Evolutionary conservation across 1,140 invertebrate genomes (phyloP).

Genomic region (Cepaea nemoralis): DNA sequence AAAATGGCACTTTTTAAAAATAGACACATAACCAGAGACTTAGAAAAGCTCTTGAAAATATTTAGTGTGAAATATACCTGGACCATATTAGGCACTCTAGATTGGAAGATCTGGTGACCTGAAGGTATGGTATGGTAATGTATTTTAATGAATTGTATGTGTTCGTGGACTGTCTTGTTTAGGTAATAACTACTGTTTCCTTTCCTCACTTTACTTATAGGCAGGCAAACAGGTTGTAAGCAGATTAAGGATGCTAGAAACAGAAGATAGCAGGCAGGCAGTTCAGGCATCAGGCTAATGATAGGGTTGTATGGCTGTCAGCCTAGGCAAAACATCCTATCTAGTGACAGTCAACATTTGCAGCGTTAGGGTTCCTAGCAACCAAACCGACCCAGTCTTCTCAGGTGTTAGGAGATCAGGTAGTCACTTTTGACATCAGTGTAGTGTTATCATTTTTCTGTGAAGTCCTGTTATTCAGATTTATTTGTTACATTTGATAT

Average conservation of each 20-base stretch:
- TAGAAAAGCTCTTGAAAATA: too few relatives aligned
- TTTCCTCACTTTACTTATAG: conserved; percentile 42
- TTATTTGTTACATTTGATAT: background rate
- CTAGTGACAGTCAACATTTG: conserved; percentile 26
- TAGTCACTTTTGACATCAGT: conserved; percentile 23
- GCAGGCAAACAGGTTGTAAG: conserved; percentile 38
- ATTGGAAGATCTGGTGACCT: too few relatives aligned
- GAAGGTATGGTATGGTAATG: background rate
- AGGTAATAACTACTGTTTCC: conserved; percentile 19
- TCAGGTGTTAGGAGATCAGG: conserved; percentile 33
- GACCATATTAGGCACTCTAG: too few relatives aligned
- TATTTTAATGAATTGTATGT: background rate
- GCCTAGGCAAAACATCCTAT: conserved; percentile 39
- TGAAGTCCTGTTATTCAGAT: conserved; percentile 14
- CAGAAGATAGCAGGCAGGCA: conserved; percentile 38
- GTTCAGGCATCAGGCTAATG: conserved; percentile 40
- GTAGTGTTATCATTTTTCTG: conserved; percentile 30
- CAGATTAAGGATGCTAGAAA: conserved; percentile 41
- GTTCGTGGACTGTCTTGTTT: background rate
- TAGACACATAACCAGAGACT: too few relatives aligned
- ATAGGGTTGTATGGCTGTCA: conserved; percentile 36
- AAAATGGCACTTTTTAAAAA: too few relatives aligned
- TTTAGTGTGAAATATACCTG: too few relatives aligned
- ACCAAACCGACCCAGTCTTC: conserved; percentile 9
- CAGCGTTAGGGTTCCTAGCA: conserved; percentile 31